Percentiles rank a stretch among this genome's conserved stretches.
Conservation (phyloP, 2,113 vertebrate genomes). For the Toxotes jaculatrix region DNA sequence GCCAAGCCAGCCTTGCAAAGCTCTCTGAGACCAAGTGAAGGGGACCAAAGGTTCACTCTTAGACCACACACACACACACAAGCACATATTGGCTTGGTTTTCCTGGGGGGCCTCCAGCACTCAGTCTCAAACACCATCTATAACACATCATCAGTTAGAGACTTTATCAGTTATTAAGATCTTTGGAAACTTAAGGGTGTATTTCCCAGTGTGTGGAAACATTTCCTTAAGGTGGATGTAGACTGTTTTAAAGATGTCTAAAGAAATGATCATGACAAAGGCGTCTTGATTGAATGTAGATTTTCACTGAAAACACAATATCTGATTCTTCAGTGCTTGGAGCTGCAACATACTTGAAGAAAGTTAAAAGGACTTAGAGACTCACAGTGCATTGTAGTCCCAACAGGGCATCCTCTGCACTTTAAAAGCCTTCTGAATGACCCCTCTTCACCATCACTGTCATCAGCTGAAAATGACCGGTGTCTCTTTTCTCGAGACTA, state of each 20-base stretch:
- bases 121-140: conserved; percentile 23
- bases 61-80: conserved; percentile 37
- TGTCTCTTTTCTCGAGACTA: conserved; percentile 66
- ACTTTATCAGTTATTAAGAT: conserved; percentile 40
- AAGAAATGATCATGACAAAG: conserved; percentile 32
- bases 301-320: conserved; percentile 44
- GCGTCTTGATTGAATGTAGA: conserved; percentile 74
- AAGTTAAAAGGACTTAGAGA: conserved; percentile 41
- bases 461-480: conserved; percentile 64
- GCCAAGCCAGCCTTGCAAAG: conserved; percentile 89
- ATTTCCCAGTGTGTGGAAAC: conserved; percentile 32
- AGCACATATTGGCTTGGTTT: conserved; percentile 40
- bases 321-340: conserved; percentile 44
- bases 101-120: background rate
- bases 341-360: conserved; percentile 56
- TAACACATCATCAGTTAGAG: conserved; percentile 47
- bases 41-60: conserved; percentile 54
- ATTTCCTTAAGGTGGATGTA: conserved; percentile 42
- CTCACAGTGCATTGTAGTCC: conserved; percentile 52
- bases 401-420: conserved; percentile 62
- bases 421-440: conserved; percentile 65
- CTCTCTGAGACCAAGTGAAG: conserved; percentile 82
- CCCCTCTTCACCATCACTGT: conserved; percentile 35
- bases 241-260: conserved; percentile 46
- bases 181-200: conserved; percentile 31